A percentile compares a stretch with the other conserved stretches of the same genome.
Evolutionary conservation across 2,797 vertebrate genomes (phyloP).

Genomic region (Masticophis lateralis): DNA sequence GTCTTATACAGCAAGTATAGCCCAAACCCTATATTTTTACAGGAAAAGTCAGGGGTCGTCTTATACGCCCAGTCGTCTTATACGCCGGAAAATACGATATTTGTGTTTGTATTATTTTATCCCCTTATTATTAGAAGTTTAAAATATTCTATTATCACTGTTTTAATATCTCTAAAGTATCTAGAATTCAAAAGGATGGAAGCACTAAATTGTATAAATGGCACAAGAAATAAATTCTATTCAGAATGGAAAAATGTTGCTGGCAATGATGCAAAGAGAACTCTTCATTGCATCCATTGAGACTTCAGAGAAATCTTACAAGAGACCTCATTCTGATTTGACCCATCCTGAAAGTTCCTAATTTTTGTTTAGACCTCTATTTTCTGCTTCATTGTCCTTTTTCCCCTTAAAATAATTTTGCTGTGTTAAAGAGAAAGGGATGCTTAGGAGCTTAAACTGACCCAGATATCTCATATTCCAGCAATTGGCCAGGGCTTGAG

Average conservation of each 20-base stretch:
- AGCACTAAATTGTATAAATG: background rate
- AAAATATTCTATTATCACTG: background rate
- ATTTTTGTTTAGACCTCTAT: background rate
- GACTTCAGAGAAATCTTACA: background rate
- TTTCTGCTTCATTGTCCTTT: background rate
- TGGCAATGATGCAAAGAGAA: background rate
- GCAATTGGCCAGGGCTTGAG: background rate
- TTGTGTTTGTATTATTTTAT: background rate
- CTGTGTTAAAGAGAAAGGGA: background rate
- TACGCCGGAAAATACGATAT: no score
- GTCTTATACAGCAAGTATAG: no score
- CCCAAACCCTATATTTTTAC: no score
- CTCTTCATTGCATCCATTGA: background rate
- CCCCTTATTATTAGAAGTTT: background rate
- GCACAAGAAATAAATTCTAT: background rate
- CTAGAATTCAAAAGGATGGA: background rate
- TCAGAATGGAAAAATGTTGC: background rate
- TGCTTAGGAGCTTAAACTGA: background rate
- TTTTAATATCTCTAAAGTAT: background rate
- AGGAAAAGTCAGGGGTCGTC: no score
- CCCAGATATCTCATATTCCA: background rate
- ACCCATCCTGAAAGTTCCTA: background rate
- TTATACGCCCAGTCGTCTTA: no score
- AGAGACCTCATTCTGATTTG: background rate
- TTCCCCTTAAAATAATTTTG: background rate